Evolutionary conservation across 2,888 invertebrate genomes (phyloP), one percentile per base, ranked within the genome.

Genomic region (Quadroppia sp.): DNA sequence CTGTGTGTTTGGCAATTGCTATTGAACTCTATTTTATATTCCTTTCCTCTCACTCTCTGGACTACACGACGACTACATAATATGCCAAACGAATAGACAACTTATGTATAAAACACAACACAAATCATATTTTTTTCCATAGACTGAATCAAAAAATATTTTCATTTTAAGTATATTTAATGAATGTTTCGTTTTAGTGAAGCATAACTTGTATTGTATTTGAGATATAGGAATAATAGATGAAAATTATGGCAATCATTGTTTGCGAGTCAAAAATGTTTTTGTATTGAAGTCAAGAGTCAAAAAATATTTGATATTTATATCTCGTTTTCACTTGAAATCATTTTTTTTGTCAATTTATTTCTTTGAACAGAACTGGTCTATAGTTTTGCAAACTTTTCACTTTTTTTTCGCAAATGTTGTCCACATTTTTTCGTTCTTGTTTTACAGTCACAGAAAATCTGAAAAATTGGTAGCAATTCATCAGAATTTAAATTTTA

Each of bases 401-500:
- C 36, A 36, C 36, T 36, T 36, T 36, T 36, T 9, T 36, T 36
- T 36, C 9, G 6, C 4, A 36, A 36, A 36, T 36, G 36, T 36
- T 36, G 9, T 36, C 9, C 36, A 36, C 36, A 36, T 36, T 7
- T 9, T 36, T 36, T 4, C 9, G 36, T 7, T 36, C 36, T 4
- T 36, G 36, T 36, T 36, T 36, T 36, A 36, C 36, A 36, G 36
- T 36, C 17, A 30, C 11, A 30, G n/a, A 64, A 64, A n/a, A 20
- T 64, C 25, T 69, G 69, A 69, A 42, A 69, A 42, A 69, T 69
- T 69, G 69, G 69, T 69, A 25, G 69, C 69, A 42, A 69, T 69
- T 69, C 69, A 69, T 69, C 69, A 69, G 69, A 69, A 42, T 69
- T 45, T 28, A 64, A 40, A 25, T 36, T 4, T 36, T 7, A 36